A percentile compares a stretch with the other conserved stretches of the same genome.
Conservation (phyloP, 2,888 invertebrate species). For the Drosophila nr. medialis region DNA sequence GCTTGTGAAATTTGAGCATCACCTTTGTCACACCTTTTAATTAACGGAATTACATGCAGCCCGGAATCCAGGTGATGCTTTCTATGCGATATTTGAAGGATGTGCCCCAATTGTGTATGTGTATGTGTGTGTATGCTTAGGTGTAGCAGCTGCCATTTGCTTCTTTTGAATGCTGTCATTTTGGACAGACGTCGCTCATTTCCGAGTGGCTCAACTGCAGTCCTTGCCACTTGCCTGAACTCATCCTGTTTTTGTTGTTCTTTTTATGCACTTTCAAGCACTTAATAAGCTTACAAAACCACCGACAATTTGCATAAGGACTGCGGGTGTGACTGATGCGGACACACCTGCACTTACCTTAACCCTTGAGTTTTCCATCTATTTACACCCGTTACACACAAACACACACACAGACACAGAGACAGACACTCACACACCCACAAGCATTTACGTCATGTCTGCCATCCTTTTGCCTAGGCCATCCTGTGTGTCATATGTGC, state of each 20-base stretch:
- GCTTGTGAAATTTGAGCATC: slow-evolving; percentile 46
- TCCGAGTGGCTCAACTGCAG: slow-evolving; percentile 54
- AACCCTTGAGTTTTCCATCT: slow-evolving; percentile 72
- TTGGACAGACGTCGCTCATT: slow-evolving; percentile 34
- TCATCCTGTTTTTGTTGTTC: slow-evolving; percentile 22
- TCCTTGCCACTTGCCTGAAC: slow-evolving; percentile 9
- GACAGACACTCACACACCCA: not conserved
- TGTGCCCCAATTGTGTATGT: slow-evolving; percentile 4
- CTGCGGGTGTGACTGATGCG: slow-evolving; percentile 13
- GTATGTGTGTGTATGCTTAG: not conserved
- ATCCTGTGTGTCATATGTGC: slow-evolving; percentile 46
- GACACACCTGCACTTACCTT: slow-evolving; percentile 62
- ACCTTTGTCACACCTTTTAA: slow-evolving; percentile 72
- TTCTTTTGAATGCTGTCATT: slow-evolving; percentile 32
- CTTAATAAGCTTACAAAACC: slow-evolving; percentile 77
- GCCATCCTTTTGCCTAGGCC: slow-evolving; percentile 32
- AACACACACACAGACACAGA: not conserved
- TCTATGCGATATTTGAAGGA: slow-evolving; percentile 13
- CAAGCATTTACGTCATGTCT: slow-evolving; percentile 46
- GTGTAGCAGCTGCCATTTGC: slow-evolving; percentile 31
- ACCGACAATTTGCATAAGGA: slow-evolving; percentile 65
- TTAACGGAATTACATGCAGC: slow-evolving; percentile 67
- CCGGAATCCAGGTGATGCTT: not conserved
- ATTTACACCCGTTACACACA: slow-evolving; percentile 49
- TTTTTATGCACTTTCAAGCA: slow-evolving; percentile 67